Evolutionary conservation across 2,113 vertebrate species (phyloP), one percentile per base, ranked within the genome.

Genomic region (Ochotona princeps): DNA sequence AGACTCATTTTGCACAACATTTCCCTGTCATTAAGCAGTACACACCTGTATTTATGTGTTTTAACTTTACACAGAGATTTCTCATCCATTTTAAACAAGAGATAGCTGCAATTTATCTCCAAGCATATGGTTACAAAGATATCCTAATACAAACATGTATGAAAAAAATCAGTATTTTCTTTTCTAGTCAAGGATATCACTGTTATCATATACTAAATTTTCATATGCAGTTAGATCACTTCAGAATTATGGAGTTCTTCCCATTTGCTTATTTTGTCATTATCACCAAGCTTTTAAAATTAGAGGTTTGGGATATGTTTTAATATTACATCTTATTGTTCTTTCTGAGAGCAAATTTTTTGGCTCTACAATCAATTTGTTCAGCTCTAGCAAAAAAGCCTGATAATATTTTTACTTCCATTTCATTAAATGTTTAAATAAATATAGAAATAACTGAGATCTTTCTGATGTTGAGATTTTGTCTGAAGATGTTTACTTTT

Each of bases 391-490:
- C 35, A 65, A 44, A 65, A 69, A 78, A 28, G 32, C 3, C 5
- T 70, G 47, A 88, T 61, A 15, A 17, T 23, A 63, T 67, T 83
- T 94, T 94, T 76, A 75, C 20, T 26, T 57, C n/a, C 32, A 72
- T 83, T 87, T 5, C 54, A 79, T 94, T 78, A 57, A 90, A 74
- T 49, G 11, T 90, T 87, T 79, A 78, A 57, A 76, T 86, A 66
- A 44, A 47, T 18, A 63, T 11, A 47, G n/a, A 44, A 74, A 47
- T 76, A 90, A 7, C 57, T 79, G 51, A 67, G 32, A 83, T 65
- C 32, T 54, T 84, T 74, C 54, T 54, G 35, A 70, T 49, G 4
- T 13, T 89, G n/a, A 23, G 3, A 83, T 94, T 90, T 83, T 63
- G 73, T 67, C 25, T 84, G 66, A 69, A 84, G 32, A 83, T 61